Percentiles rank a stretch among this genome's conserved stretches.
phyloP scores from a whole-genome alignment of 2,113 vertebrate species.

The Spermophilus dauricus region DNA sequence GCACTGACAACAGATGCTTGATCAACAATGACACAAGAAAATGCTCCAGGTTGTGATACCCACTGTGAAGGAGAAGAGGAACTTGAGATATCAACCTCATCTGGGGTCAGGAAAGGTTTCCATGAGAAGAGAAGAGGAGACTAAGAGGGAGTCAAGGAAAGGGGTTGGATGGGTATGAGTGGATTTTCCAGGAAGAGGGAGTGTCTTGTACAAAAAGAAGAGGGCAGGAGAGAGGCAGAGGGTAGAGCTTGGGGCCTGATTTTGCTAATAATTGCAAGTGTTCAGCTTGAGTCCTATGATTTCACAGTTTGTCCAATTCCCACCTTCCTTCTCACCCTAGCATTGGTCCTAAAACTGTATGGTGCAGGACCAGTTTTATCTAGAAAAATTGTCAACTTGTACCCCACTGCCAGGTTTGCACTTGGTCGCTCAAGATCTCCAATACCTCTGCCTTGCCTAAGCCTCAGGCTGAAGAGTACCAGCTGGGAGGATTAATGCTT shows the following conservation, averaged over 20 bases:
- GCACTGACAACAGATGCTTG: not conserved
- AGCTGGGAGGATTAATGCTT: not conserved
- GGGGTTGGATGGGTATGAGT: not conserved
- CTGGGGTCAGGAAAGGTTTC: not conserved
- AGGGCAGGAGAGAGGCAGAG: fast-evolving
- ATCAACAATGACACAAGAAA: not conserved
- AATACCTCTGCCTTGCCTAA: too few species aligned
- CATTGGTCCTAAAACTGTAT: too few species aligned
- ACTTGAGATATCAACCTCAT: not conserved
- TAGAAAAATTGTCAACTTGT: not conserved
- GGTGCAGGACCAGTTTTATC: not conserved
- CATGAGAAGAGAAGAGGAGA: not conserved
- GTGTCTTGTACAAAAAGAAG: not conserved
- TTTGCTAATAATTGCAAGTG: not conserved
- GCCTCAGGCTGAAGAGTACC: not conserved
- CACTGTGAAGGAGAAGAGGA: not conserved
- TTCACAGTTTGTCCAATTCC: not conserved
- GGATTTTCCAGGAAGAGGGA: not conserved
- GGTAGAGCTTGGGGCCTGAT: not conserved
- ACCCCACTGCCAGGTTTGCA: not conserved
- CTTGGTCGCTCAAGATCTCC: not conserved
- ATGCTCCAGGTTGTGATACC: fast-evolving
- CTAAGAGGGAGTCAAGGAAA: not conserved
- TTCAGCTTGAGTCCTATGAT: not conserved
- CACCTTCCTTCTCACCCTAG: not conserved